phyloP scores from a whole-genome alignment of 2,113 vertebrate species.

The Orientallactaga bullata region DNA sequence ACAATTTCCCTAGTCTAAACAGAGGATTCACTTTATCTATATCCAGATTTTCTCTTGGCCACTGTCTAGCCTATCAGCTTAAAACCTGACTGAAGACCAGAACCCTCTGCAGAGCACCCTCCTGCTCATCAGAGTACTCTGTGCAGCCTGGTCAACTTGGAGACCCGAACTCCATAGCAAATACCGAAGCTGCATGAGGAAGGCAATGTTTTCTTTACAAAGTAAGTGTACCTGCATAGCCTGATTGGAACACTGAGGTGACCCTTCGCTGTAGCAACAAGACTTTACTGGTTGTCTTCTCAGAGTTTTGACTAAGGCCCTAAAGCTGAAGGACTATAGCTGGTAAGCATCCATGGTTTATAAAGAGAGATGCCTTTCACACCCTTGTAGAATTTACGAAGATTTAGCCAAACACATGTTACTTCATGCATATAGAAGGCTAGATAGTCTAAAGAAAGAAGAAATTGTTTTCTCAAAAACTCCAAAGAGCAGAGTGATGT shows the following conservation, averaged over 20 bases:
- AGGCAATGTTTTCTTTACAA: background rate
- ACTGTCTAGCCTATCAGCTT: background rate
- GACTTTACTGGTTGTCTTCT: background rate
- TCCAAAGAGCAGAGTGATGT: background rate
- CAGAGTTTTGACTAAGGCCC: background rate
- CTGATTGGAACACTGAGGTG: background rate
- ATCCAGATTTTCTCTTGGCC: background rate
- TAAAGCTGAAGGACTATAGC: background rate
- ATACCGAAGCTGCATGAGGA: background rate
- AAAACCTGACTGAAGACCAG: background rate
- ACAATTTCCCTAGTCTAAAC: conserved; percentile 34
- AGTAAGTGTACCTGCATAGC: background rate
- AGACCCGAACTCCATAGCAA: background rate
- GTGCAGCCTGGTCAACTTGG: background rate
- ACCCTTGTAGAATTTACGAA: background rate
- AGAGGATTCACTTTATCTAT: background rate
- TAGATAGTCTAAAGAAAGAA: background rate
- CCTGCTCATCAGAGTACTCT: background rate
- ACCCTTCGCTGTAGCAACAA: background rate
- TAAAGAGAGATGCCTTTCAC: background rate
- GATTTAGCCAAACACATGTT: background rate
- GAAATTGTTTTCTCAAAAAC: background rate
- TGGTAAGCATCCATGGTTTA: background rate
- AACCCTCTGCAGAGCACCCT: background rate
- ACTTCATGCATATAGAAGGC: background rate